Evolutionary conservation across 2,113 vertebrate species (phyloP), one percentile per base, ranked within the genome.

Genomic region (Thunnus thynnus): DNA sequence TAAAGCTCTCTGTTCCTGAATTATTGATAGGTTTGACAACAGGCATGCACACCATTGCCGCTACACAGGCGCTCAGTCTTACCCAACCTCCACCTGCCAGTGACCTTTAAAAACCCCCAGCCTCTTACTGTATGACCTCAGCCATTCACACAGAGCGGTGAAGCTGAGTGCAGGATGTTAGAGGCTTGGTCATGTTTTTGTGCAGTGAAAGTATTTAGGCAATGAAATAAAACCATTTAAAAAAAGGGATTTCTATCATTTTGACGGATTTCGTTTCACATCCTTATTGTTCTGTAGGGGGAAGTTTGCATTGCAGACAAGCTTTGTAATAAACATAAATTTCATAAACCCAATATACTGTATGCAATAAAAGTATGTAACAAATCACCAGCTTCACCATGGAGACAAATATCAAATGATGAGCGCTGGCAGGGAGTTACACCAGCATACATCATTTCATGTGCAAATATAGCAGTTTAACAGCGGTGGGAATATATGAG

Each of bases 1-100:
- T 1, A 13, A 62, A 27, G 13, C 51, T 30, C 51, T 64, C 58
- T 60, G 48, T 9, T 73, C 44, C 8, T 91, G 79, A 89, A 93
- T 93, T 81, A 93, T 90, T 92, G 60, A 93, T 85, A 1, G 46
- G 9, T 52, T 66, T 63, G 57, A 81, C 76, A 61, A 72, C 80
- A 57, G 66, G 57, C 63, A 55, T 47, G 72, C 2, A 8, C 36
- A 27, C 52, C 25, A 8, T 64, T 10, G 0, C 32, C 5, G 3
- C 8, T 48, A n/a, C 57, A 13, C 58, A 62, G 58, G 50, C 56
- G n/a, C 76, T 51, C 27, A 20, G 46, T 13, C 14, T 16, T 41
- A 17, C 17, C 18, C 10, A 22, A 8, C 18, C n/a, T 36, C 77
- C 47, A 78, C n/a, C 18, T 2, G 16, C 14, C 54, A 1, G 1